phyloP scores from a whole-genome alignment of 1,140 invertebrate species.

The Delia radicum region DNA sequence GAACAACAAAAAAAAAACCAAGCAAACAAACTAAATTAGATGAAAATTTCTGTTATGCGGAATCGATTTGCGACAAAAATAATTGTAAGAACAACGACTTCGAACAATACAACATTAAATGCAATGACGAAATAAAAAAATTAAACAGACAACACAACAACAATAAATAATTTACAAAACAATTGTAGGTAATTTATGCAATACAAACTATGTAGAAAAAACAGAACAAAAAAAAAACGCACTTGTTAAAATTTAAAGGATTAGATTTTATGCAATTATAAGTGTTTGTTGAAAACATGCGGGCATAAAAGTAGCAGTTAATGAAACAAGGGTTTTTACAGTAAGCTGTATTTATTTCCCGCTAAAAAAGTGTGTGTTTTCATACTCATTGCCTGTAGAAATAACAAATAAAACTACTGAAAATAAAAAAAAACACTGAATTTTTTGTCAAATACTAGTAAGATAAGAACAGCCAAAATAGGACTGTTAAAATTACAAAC shows the following conservation, averaged over 20 bases:
- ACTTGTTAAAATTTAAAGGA: background rate
- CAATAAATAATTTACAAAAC: background rate
- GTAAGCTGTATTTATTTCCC: too few species aligned
- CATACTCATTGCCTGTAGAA: too few species aligned
- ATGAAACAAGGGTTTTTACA: too few species aligned
- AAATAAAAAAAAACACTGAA: too few species aligned
- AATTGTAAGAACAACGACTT: slow-evolving; percentile 22
- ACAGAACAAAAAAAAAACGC: background rate
- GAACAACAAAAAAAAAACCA: background rate
- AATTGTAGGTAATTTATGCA: background rate
- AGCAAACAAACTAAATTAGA: slow-evolving; percentile 4
- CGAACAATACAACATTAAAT: slow-evolving; percentile 17
- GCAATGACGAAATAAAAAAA: background rate
- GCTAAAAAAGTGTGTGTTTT: too few species aligned
- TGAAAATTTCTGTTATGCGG: slow-evolving; percentile 22
- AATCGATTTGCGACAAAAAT: slow-evolving; percentile 20
- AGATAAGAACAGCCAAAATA: too few species aligned
- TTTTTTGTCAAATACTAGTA: too few species aligned
- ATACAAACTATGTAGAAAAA: background rate
- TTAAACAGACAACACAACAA: background rate
- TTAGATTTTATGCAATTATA: background rate
- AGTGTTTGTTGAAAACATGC: background rate
- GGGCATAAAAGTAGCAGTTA: background rate
- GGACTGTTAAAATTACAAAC: too few species aligned
- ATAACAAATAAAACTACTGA: too few species aligned